These are phyloP conservation scores for Alviniconcha marisindica DNA, from an alignment of 1,140 invertebrate species.

Conservation along the genomic window DNA sequence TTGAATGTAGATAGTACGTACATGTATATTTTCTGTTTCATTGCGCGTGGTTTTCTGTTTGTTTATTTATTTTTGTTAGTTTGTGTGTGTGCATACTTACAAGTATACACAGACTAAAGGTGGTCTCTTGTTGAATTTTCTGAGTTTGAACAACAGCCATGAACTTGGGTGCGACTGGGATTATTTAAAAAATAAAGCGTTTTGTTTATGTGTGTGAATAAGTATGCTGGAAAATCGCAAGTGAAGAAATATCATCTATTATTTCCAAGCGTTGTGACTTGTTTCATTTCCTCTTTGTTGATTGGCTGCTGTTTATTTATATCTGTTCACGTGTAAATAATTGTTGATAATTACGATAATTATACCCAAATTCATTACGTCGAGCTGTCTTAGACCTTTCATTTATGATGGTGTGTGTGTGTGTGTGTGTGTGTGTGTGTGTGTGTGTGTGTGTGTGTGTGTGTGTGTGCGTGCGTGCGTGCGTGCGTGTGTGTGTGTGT, in stretches of 20 bases:
- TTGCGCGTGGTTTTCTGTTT: too few relatives aligned
- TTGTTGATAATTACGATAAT: not conserved
- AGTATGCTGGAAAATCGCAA: not conserved
- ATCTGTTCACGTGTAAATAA: not conserved
- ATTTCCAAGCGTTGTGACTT: slow-evolving; percentile 21
- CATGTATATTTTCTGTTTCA: too few relatives aligned
- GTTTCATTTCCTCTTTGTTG: not conserved
- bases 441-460: slow-evolving; percentile 2
- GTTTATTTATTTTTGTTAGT: too few relatives aligned
- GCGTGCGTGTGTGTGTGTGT: not conserved
- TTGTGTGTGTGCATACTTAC: too few relatives aligned
- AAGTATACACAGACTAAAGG: too few relatives aligned
- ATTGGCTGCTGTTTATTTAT: not conserved
- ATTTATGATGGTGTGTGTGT: not conserved
- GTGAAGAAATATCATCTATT: not conserved
- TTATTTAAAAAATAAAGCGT: not conserved
- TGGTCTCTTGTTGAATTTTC: not conserved
- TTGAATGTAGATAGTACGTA: too few relatives aligned
- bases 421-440: not conserved
- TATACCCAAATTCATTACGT: not conserved
- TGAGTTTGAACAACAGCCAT: not conserved
- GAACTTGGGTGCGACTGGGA: not conserved
- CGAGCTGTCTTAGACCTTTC: not conserved
- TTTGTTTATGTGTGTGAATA: not conserved
- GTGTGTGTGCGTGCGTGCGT: not conserved